phyloP scores from a whole-genome alignment of 2,113 vertebrate species.

The Manacus vitellinus region DNA sequence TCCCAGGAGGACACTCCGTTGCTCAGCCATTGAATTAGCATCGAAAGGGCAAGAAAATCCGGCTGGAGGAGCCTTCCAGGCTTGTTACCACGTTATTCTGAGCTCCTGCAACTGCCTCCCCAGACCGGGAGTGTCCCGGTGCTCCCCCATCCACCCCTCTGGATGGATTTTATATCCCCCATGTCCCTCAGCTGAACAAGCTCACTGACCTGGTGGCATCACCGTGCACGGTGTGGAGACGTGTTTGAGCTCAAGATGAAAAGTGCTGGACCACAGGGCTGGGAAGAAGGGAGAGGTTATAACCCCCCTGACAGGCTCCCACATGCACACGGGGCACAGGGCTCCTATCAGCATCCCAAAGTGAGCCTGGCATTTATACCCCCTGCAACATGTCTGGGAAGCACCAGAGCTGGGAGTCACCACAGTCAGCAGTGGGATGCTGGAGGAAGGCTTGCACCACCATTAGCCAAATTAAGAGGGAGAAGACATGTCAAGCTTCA shows the following conservation, averaged over 20 bases:
- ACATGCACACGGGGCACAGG: rapidly evolving
- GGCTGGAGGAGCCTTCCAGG: not conserved
- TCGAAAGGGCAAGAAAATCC: not conserved
- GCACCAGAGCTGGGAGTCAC: not conserved
- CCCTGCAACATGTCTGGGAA: not conserved
- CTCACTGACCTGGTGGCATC: rapidly evolving
- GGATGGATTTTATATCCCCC: not conserved
- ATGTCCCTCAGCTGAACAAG: rapidly evolving
- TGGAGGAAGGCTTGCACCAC: not conserved
- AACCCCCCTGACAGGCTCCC: rapidly evolving
- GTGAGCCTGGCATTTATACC: rapidly evolving
- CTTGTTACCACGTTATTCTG: rapidly evolving
- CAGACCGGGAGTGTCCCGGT: rapidly evolving
- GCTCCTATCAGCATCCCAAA: not conserved
- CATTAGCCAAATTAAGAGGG: not conserved
- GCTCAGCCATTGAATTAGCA: not conserved
- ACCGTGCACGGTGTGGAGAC: rapidly evolving
- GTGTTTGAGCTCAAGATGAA: not conserved
- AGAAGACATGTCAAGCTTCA: not conserved
- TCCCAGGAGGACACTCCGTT: not conserved
- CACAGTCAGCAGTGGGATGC: rapidly evolving
- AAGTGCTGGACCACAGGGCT: not conserved
- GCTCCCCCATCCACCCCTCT: not conserved
- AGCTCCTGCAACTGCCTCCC: not conserved
- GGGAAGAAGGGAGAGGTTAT: not conserved